phyloP scores from a whole-genome alignment of 2,113 vertebrate species.

The Todiramphus chloris region DNA sequence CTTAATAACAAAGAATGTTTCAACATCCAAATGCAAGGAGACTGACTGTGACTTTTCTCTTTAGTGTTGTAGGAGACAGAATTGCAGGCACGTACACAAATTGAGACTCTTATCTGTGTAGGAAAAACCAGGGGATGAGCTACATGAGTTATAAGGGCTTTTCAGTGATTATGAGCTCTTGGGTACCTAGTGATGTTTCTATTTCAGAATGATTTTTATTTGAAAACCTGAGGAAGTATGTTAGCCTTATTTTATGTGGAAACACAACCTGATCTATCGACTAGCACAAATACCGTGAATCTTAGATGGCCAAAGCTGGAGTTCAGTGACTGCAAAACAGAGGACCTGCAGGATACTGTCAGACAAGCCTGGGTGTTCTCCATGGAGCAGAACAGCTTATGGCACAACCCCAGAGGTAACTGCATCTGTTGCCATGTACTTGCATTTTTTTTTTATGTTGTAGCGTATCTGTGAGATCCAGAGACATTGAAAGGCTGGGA shows the following conservation, averaged over 20 bases:
- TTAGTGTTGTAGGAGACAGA: not conserved
- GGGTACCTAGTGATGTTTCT: not conserved
- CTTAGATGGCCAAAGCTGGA: not conserved
- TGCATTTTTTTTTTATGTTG: not conserved
- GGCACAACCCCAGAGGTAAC: not conserved
- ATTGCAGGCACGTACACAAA: not conserved
- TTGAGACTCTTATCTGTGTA: not conserved
- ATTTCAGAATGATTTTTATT: not conserved
- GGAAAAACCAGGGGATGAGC: not conserved
- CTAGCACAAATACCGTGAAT: not conserved
- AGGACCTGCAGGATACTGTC: not conserved
- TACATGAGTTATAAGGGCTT: not conserved
- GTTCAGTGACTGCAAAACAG: not conserved
- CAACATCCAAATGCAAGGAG: not conserved
- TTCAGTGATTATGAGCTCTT: not conserved
- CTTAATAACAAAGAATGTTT: not conserved
- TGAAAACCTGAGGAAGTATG: not conserved
- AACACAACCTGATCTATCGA: not conserved
- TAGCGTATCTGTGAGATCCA: not conserved
- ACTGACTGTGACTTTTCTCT: not conserved
- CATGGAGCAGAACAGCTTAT: not conserved
- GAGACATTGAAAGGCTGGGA: not conserved
- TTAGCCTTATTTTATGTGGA: not conserved
- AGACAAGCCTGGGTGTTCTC: not conserved
- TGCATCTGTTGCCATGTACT: not conserved